These are phyloP conservation scores for Sesamia inferens DNA, from an alignment of 2,888 invertebrate species.

Conservation along the genomic window DNA sequence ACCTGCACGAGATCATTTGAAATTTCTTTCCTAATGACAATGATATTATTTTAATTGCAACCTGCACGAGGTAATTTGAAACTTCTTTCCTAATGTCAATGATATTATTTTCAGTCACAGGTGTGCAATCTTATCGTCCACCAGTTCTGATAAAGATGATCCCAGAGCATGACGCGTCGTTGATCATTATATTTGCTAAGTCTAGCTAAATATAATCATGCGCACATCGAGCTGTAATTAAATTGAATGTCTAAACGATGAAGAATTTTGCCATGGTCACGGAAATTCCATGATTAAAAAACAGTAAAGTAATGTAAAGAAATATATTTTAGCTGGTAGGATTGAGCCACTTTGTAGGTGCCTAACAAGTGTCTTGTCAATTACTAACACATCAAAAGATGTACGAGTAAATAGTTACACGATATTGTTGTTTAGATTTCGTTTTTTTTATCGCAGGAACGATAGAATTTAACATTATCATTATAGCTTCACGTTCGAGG, in stretches of 20 bases:
- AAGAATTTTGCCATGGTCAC: not conserved
- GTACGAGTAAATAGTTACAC: not conserved
- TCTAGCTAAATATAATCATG: conserved; percentile 35
- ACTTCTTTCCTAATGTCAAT: conserved; percentile 7
- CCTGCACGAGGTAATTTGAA: not conserved
- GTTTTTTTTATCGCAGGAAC: conserved; percentile 34
- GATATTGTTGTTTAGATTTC: conserved; percentile 38
- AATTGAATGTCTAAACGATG: conserved; percentile 38
- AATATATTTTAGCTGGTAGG: not conserved
- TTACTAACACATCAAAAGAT: conserved; percentile 34
- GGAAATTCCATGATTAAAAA: not conserved
- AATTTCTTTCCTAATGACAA: conserved; percentile 9
- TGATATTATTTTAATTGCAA: not conserved
- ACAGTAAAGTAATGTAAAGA: not conserved
- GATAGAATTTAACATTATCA: conserved; percentile 37
- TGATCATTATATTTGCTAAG: conserved; percentile 18
- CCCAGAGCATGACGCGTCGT: conserved; percentile 43
- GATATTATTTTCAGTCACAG: conserved; percentile 8
- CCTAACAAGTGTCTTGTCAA: conserved; percentile 2
- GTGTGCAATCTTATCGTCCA: conserved; percentile 39
- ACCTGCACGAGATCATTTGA: not conserved
- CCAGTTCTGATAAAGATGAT: conserved; percentile 33
- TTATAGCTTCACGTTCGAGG: not conserved
- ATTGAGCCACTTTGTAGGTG: not conserved
- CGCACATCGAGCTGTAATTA: conserved; percentile 31